Evolutionary conservation across 2,797 vertebrate genomes (phyloP), one percentile per base, ranked within the genome.

Genomic region (Poliocrania exsul): DNA sequence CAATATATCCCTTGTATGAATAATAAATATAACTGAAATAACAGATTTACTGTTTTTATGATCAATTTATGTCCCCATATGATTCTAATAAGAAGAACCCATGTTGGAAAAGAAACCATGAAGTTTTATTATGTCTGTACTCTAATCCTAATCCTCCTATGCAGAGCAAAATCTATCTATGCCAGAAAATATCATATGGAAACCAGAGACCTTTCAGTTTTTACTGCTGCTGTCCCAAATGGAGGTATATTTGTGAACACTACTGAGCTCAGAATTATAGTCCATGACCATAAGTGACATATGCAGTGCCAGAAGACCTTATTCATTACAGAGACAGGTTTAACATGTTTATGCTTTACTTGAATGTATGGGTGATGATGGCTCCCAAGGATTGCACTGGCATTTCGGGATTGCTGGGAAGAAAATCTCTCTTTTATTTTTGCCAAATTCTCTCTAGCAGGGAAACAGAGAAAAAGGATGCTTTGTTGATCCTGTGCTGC

Each of bases 81-180:
- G 94, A 94, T 95, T 96, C 56, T 70, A 92, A 79, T 86, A 88
- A 83, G 86, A 95, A 79, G 71, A 95, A 62, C 11, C 25, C 86
- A 87, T 17, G 35, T 57, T 94, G 93, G 86, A 93, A 94, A 91
- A 82, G 91, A 91, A 81, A 62, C 12, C 62, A 92, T 64, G 54
- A 92, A 60, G 44, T 83, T 94, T 94, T 96, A 86, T 89, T 72
- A 69, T 73, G 31, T 87, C 72, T 94, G 54, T 67, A 74, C 31
- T 94, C 50, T 95, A 96, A 94, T 95, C 73, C 77, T 95, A 89
- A 91, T 95, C 80, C 51, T 92, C 19, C 85, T 62, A 37, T 38
- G 62, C 50, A 84, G 40, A 91, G 51, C 15, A 90, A 78, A 92
- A 86, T 73, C 40, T 17, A 70, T 26, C 33, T 25, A 60, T 53